phyloP scores from a whole-genome alignment of 1,140 invertebrate genomes.

The Drosophila insularis region DNA sequence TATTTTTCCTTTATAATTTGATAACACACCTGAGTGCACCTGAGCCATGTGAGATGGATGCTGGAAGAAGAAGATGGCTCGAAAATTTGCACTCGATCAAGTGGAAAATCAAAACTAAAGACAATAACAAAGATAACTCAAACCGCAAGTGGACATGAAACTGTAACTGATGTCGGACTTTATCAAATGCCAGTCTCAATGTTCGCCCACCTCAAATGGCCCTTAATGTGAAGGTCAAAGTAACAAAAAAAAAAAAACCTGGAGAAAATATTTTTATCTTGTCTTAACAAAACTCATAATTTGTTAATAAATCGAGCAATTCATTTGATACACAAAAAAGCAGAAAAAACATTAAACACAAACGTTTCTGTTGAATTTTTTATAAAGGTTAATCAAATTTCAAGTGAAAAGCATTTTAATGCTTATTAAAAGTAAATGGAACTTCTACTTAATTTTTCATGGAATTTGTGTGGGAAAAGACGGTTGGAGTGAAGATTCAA shows the following conservation, averaged over 20 bases:
- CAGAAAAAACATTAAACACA: too few species aligned
- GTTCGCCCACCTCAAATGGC: too few species aligned
- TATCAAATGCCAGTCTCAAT: background rate
- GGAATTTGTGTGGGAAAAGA: background rate
- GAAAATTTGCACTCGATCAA: conserved; percentile 75
- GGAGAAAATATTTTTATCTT: background rate
- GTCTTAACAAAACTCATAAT: background rate
- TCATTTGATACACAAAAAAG: background rate
- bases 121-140: conserved; percentile 23
- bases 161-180: background rate
- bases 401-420: background rate
- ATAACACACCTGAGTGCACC: conserved; percentile 66
- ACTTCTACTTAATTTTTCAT: background rate
- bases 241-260: background rate
- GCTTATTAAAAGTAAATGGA: background rate
- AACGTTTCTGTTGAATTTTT: background rate
- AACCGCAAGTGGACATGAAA: background rate
- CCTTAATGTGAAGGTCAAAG: background rate
- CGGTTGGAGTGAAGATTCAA: too few species aligned
- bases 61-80: background rate
- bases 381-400: conserved; percentile 5
- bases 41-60: background rate
- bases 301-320: background rate
- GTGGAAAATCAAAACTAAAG: conserved; percentile 78
- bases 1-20: conserved; percentile 58